phyloP scores from a whole-genome alignment of 30 jellyfish, hydroid and myxozoan species.

The Aurelia aurita region DNA sequence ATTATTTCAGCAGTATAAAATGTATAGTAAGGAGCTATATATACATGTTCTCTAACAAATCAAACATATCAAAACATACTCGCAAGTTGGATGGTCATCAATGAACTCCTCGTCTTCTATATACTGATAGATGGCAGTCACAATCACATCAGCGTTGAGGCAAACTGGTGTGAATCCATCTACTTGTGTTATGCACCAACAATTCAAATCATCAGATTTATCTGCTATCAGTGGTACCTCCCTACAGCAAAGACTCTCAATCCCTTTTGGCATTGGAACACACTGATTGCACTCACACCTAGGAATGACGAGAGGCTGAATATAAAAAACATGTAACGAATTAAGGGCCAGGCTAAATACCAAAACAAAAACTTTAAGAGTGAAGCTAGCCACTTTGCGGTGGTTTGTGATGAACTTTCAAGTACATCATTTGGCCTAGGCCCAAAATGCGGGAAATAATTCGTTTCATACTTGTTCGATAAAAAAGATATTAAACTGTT shows the following conservation, averaged over 20 bases:
- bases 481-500: neutral
- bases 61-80: neutral
- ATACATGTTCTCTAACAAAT: too few species aligned
- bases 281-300: slow-evolving; percentile 27
- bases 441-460: too few species aligned
- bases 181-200: slow-evolving; percentile 35
- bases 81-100: slow-evolving; percentile 37
- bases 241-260: slow-evolving; percentile 19
- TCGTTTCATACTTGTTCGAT: neutral
- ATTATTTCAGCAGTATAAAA: too few species aligned
- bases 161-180: slow-evolving; percentile 44
- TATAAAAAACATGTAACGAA: neutral
- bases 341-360: slow-evolving; percentile 4
- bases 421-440: too few species aligned
- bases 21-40: too few species aligned
- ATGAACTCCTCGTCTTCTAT: slow-evolving; percentile 52
- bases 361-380: neutral
- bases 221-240: slow-evolving; percentile 10
- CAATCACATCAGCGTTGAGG: slow-evolving; percentile 19
- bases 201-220: slow-evolving; percentile 14
- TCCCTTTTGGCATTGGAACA: slow-evolving; percentile 27
- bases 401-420: neutral
- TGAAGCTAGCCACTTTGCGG: neutral
- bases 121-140: slow-evolving; percentile 44
- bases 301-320: too few species aligned